Evolutionary conservation across 2,113 vertebrate species (phyloP), one percentile per base, ranked within the genome.

Genomic region (Indri indri): DNA sequence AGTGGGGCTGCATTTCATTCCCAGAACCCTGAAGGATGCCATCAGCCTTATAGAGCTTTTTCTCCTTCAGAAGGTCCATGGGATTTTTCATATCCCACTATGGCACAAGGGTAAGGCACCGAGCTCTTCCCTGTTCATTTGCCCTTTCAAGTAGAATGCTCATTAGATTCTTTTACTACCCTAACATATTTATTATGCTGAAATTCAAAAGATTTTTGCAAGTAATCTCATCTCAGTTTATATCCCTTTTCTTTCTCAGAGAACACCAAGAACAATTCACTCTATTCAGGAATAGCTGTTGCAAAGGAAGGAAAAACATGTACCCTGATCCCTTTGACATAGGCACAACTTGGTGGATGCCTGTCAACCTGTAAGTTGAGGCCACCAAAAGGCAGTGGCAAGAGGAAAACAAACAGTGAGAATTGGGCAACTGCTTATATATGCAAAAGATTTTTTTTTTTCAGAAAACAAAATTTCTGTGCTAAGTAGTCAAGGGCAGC

Each of bases 311-410:
- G 30, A 84, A 70, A 47, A 40, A 9, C 27, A 37, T 27, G 1
- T 7, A 63, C 13, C 30, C 0, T 5, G 2, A 25, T 27, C 6
- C 4, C 22, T 1, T 50, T 8, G 11, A 4, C 54, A 70, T 4
- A 59, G 13, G 45, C 10, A 65, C 37, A 16, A 90, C 6, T 57
- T 14, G 18, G 14, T 54, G 59, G 59, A 34, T 70, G 32, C 34
- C 52, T 40, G 16, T 80, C 32, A 37, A 5, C 16, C 61, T 45
- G 45, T 40, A 85, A 82, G 1, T 27, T 54, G n/a, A 42, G 32
- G 16, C 27, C 2, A 30, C 40, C n/a, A 17, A 14, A 20, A 17
- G 16, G 11, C 22, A 22, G 32, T 45, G 5, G 8, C 47, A 37
- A 73, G 2, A 88, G 40, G n/a, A 42, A 42, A 45, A 91, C 63